phyloP scores from a whole-genome alignment of 1,140 invertebrate genomes.

The Neodiprion lecontei region DNA sequence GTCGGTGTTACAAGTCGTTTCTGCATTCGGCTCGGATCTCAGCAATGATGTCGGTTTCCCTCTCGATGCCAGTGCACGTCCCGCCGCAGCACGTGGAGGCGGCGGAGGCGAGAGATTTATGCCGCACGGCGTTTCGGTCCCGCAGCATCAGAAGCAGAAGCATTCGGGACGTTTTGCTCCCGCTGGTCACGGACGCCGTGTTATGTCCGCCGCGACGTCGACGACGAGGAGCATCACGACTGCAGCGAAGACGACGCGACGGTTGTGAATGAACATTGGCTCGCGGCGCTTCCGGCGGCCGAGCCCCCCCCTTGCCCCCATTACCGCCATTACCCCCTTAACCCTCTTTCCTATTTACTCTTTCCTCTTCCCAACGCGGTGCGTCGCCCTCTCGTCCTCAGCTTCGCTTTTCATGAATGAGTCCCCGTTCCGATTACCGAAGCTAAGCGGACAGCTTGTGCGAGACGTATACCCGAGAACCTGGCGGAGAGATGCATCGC shows the following conservation, averaged over 20 bases:
- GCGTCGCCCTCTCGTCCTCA: constrained; percentile 25
- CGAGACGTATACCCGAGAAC: background rate
- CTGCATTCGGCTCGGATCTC: background rate
- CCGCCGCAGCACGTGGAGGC: no score
- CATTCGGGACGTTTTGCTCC: constrained; percentile 46
- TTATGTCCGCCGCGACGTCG: constrained; percentile 38
- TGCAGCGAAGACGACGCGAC: constrained; percentile 23
- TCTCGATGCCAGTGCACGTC: no score
- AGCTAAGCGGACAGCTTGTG: constrained; percentile 4
- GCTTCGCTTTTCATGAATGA: constrained; percentile 28
- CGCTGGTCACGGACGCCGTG: constrained; percentile 29
- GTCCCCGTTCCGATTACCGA: constrained; percentile 11
- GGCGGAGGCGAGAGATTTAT: constrained; percentile 47
- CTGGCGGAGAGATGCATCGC: constrained; percentile 25
- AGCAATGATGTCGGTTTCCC: background rate
- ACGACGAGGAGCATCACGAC: constrained; percentile 32
- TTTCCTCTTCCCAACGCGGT: constrained; percentile 15
- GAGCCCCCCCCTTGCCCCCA: background rate
- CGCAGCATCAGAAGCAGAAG: constrained; percentile 31
- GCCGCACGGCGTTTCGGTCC: constrained; percentile 26
- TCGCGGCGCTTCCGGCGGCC: constrained; percentile 58
- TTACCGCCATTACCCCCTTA: constrained; percentile 12
- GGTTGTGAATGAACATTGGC: constrained; percentile 62
- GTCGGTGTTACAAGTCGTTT: constrained; percentile 37
- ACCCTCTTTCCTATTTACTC: constrained; percentile 24